Conservation (phyloP, 2,113 vertebrate species). For the Leptosomus discolor region DNA sequence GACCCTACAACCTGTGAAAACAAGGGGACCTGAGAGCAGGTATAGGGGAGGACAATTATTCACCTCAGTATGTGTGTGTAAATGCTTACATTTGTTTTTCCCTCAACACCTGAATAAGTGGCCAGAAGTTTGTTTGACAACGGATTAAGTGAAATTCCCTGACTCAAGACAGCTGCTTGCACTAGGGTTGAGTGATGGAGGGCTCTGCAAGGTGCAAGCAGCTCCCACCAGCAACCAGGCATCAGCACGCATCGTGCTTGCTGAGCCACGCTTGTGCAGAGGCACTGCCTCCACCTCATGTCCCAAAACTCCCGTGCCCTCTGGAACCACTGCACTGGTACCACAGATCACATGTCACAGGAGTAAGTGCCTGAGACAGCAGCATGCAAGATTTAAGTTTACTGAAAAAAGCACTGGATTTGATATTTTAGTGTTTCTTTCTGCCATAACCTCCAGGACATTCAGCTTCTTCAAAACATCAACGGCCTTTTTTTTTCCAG, state of each 20-base stretch:
- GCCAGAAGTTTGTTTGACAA: not conserved
- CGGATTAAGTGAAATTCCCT: not conserved
- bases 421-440: not conserved
- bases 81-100: not conserved
- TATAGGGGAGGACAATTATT: fast-evolving
- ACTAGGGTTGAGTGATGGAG: not conserved
- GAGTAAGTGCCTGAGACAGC: not conserved
- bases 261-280: not conserved
- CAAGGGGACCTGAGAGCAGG: fast-evolving
- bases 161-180: fast-evolving
- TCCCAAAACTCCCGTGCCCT: not conserved
- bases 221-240: not conserved
- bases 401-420: not conserved
- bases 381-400: not conserved
- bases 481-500: not conserved
- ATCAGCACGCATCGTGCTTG: fast-evolving
- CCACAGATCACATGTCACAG: fast-evolving
- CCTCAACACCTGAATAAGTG: not conserved
- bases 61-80: too few relatives aligned
- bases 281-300: not conserved
- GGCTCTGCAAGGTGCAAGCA: not conserved
- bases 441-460: not conserved
- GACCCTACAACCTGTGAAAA: not conserved
- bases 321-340: fast-evolving
- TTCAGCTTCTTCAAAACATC: not conserved